Base-by-base conservation (phyloP, 2,888 invertebrate species). In the Rhorus exstirpatorius region DNA sequence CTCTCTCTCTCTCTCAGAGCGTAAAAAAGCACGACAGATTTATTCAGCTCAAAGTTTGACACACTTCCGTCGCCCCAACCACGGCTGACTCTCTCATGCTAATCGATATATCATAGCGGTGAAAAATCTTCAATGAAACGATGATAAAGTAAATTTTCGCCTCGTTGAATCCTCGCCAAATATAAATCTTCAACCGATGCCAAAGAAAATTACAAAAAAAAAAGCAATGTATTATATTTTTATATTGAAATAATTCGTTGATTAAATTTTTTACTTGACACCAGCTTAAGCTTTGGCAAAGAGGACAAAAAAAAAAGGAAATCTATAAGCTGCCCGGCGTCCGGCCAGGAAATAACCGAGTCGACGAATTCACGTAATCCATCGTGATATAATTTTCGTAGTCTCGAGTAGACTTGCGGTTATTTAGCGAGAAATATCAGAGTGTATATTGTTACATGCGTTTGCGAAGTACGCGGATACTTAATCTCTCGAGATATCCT, bases 321-420 rank as follows among this genome's bases (percentile, higher is more conserved):
- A 21, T 24, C 46, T 53, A 38, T 53, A 38, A 26, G n/a, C 58
- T 3, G 21, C 21, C n/a, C 10, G 14, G 51, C 46, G 8, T 51
- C 21, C 31, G 51, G n/a, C 19, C 41, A 24, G 19, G 44, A 55
- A 65, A 65, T 19, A 0, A 46, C 7, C 44, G 41, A 55, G 75
- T 75, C 65, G 65, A 68, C 67, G 58, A 49, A 76, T 49, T 38
- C n/a, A 21, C 58, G 65, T 58, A 65, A 67, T 58, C 31, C 55
- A 19, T 21, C 46, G 4, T 38, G 19, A 21, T 12, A 58, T 49
- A 12, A 76, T 58, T 58, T 58, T 35, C 35, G n/a, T 58, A 35
- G 44, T 76, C 58, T 58, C 49, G 21, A 24, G 76, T 38, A n/a
- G 26, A 75, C 65, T 75, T 75, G 44, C 63, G 74, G 51, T 74